These are phyloP conservation scores for Gila robusta DNA, from an alignment of 2,797 vertebrate genomes.

Conservation along the genomic window DNA sequence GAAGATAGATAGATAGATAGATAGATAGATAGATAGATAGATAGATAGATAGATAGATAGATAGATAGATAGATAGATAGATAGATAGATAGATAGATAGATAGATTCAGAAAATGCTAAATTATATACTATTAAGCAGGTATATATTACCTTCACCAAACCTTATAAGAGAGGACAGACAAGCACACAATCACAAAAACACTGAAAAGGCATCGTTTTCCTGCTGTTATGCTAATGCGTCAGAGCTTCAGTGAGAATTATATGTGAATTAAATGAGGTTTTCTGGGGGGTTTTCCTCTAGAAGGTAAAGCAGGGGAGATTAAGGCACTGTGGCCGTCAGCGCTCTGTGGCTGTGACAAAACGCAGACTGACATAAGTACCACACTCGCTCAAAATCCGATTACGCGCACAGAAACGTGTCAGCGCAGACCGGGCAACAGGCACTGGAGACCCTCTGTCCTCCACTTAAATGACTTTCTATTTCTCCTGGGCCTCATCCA, in stretches of 20 bases:
- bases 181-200: slow-evolving; percentile 35
- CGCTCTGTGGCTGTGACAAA: slow-evolving; percentile 89
- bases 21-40: not conserved
- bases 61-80: not conserved
- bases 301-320: slow-evolving; percentile 81
- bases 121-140: not conserved
- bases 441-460: slow-evolving; percentile 84
- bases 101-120: not conserved
- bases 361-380: slow-evolving; percentile 98
- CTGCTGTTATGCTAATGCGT: slow-evolving; percentile 83
- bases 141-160: slow-evolving; percentile 14
- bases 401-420: slow-evolving; percentile 91
- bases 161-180: slow-evolving; percentile 22
- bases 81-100: not conserved
- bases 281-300: slow-evolving; percentile 82
- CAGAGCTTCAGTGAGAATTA: slow-evolving; percentile 95
- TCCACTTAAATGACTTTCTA: slow-evolving; percentile 80
- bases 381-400: slow-evolving; percentile 94
- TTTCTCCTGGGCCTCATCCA: slow-evolving; percentile 35
- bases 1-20: not conserved
- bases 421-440: slow-evolving; percentile 90
- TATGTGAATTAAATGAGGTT: slow-evolving; percentile 94
- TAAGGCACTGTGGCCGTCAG: slow-evolving; percentile 80
- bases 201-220: slow-evolving; percentile 69
- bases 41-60: not conserved